A percentile compares a stretch with the other conserved stretches of the same genome.
phyloP scores from a whole-genome alignment of 2,113 vertebrate species.

The Polyodon spathula region DNA sequence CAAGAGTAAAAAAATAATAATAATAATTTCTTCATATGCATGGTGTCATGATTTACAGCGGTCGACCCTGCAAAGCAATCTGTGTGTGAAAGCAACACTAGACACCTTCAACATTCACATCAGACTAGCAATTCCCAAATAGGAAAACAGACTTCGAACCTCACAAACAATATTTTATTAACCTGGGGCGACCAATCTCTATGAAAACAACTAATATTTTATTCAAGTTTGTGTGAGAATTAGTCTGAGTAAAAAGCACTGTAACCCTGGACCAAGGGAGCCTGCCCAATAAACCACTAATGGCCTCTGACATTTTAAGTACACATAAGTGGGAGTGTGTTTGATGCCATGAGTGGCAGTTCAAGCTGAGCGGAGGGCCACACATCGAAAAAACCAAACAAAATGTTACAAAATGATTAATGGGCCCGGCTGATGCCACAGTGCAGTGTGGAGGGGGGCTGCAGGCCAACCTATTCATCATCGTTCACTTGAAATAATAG shows the following conservation, averaged over 20 bases:
- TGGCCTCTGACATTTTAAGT: slow-evolving; percentile 8
- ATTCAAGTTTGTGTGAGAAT: neutral
- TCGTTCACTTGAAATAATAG: neutral
- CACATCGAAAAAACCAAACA: slow-evolving; percentile 7
- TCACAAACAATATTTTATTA: slow-evolving; percentile 2
- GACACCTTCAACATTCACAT: neutral
- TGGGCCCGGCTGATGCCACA: neutral
- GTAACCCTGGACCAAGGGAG: neutral
- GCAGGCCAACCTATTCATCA: neutral
- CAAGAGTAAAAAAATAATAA: no score
- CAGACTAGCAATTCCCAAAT: neutral
- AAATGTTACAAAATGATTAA: slow-evolving; percentile 4
- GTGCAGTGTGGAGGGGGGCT: neutral
- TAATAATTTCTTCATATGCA: no score
- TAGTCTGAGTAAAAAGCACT: neutral
- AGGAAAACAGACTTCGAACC: neutral
- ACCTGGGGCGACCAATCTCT: neutral
- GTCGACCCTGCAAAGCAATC: no score
- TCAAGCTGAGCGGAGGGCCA: slow-evolving; percentile 7
- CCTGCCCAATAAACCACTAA: slow-evolving; percentile 3
- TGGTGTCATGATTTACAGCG: no score
- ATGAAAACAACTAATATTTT: neutral
- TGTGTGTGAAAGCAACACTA: neutral
- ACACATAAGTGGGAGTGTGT: slow-evolving; percentile 3
- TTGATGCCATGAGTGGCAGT: slow-evolving; percentile 7